phyloP scores from a whole-genome alignment of 2,888 invertebrate species.

The Drosophila multiciliata region DNA sequence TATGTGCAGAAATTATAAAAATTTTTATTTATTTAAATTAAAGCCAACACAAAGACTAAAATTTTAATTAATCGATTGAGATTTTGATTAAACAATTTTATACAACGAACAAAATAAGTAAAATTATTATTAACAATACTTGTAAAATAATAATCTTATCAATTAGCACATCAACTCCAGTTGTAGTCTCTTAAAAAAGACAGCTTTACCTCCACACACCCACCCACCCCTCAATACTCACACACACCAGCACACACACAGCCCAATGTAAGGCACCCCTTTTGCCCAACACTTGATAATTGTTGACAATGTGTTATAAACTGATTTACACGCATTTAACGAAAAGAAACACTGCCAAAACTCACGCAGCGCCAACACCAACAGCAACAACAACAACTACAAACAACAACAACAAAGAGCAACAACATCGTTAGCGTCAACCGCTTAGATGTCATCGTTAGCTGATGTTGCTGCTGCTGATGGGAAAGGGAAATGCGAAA shows the following conservation, averaged over 20 bases:
- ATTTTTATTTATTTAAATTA: background rate
- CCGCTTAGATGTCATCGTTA: constrained; percentile 78
- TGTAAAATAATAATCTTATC: background rate
- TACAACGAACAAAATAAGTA: background rate
- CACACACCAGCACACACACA: background rate
- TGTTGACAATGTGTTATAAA: constrained; percentile 81
- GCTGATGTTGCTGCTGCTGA: constrained; percentile 53
- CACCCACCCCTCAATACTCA: background rate
- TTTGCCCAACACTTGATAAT: constrained; percentile 69
- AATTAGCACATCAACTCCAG: constrained; percentile 17
- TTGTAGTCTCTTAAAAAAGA: background rate
- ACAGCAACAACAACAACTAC: constrained; percentile 38
- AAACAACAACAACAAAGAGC: constrained; percentile 22
- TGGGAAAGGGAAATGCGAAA: constrained; percentile 23
- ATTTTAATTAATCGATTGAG: background rate
- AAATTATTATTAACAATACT: background rate
- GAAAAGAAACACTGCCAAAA: constrained; percentile 77
- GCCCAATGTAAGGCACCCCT: constrained; percentile 37
- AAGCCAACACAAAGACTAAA: background rate
- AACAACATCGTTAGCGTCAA: constrained; percentile 62
- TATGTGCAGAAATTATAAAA: background rate
- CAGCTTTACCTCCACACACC: background rate
- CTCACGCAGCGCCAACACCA: constrained; percentile 75
- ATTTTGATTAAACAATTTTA: background rate
- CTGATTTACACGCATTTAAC: constrained; percentile 80